phyloP scores from a whole-genome alignment of 2,113 vertebrate genomes.

The Corythoichthys haematopterus region DNA sequence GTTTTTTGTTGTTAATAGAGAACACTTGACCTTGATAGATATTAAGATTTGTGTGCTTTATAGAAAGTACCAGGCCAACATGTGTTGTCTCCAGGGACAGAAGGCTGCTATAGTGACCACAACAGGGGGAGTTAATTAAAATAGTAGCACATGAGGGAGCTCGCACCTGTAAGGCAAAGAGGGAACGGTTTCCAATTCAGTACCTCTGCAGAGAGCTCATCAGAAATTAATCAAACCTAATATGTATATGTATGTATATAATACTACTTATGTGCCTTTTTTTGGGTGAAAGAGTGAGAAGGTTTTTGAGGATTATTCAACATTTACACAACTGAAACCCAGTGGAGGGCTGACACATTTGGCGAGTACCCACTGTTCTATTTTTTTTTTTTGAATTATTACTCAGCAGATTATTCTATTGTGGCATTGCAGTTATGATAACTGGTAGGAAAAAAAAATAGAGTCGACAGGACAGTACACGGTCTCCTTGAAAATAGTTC shows the following conservation, averaged over 20 bases:
- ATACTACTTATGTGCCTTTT: too few species aligned
- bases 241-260: too few species aligned
- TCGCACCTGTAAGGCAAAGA: conserved; percentile 39
- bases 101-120: conserved; percentile 48
- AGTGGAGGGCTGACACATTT: too few species aligned
- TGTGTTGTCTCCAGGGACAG: conserved; percentile 15
- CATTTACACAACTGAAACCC: neutral
- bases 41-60: neutral
- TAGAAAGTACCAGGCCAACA: conserved; percentile 13
- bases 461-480: conserved; percentile 36
- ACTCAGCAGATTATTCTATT: neutral
- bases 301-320: neutral
- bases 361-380: too few species aligned
- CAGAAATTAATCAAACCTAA: conserved; percentile 63
- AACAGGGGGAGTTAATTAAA: conserved; percentile 71
- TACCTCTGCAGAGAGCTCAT: conserved; percentile 47
- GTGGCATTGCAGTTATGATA: conserved; percentile 11
- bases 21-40: neutral
- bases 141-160: conserved; percentile 61
- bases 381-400: too few species aligned
- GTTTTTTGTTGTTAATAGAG: neutral
- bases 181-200: conserved; percentile 50
- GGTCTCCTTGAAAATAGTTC: conserved; percentile 18
- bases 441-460: neutral
- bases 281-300: neutral